Evolutionary conservation across 2,113 vertebrate genomes (phyloP).

Genomic region (Pelecanus crispus): DNA sequence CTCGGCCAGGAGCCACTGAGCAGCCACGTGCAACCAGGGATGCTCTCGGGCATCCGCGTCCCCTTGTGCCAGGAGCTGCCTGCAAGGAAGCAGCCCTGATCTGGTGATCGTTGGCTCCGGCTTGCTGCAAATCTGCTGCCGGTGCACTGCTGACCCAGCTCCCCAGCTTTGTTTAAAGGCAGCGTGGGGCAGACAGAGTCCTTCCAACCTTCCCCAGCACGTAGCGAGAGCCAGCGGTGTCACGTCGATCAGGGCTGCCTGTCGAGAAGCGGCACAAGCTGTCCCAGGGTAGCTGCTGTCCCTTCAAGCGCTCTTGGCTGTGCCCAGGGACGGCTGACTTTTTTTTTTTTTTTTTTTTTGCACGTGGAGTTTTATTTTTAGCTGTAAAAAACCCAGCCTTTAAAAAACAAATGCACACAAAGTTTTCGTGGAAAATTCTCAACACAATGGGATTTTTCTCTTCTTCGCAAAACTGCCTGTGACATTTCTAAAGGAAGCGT

Average conservation of each 20-base stretch:
- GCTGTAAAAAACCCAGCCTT: background rate
- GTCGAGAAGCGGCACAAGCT: background rate
- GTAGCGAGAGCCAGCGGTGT: rapidly evolving
- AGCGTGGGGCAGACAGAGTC: rapidly evolving
- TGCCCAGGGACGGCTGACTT: background rate
- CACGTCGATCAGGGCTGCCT: background rate
- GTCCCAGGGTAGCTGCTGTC: background rate
- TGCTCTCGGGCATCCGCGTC: rapidly evolving
- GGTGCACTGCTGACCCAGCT: rapidly evolving
- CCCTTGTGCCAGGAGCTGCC: background rate
- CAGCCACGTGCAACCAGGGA: background rate
- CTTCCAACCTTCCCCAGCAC: background rate
- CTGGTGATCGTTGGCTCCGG: background rate
- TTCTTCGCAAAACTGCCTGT: background rate
- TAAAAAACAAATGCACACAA: background rate
- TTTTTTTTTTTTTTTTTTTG: background rate
- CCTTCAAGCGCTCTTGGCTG: background rate
- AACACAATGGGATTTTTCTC: conserved; percentile 3
- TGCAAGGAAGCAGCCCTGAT: rapidly evolving
- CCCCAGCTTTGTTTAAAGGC: background rate
- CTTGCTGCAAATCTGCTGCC: rapidly evolving
- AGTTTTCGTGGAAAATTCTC: background rate
- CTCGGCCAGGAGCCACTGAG: background rate
- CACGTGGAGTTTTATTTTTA: conserved; percentile 32
- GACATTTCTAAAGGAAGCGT: conserved; percentile 15